Conservation (phyloP, 2,113 vertebrate genomes). For the Lonchura striata region DNA sequence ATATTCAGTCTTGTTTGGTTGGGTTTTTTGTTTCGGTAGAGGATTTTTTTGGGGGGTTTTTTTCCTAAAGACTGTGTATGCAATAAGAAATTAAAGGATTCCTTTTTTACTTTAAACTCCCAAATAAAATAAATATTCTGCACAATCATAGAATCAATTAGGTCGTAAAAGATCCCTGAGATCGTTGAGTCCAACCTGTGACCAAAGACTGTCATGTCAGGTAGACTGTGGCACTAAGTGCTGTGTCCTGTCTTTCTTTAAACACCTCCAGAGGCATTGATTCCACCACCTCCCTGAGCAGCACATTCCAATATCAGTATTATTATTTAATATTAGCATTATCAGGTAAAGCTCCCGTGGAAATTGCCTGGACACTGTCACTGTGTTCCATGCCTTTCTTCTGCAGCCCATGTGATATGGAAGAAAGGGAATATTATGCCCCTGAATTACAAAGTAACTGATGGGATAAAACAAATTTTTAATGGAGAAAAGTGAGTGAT, state of each 20-base stretch:
- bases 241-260: neutral
- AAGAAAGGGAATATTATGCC: neutral
- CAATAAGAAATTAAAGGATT: neutral
- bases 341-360: neutral
- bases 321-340: neutral
- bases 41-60: accelerated
- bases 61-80: neutral
- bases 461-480: neutral
- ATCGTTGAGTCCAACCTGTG: neutral
- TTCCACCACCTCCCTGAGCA: neutral
- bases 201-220: neutral
- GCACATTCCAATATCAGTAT: neutral
- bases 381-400: neutral
- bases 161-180: neutral
- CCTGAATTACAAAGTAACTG: neutral
- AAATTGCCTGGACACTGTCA: neutral
- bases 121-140: neutral
- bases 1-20: neutral
- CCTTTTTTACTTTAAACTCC: neutral
- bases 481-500: neutral
- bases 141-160: neutral
- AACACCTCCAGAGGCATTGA: neutral
- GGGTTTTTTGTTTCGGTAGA: neutral
- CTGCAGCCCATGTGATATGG: accelerated
- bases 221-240: neutral